Percentiles rank a stretch among this genome's conserved stretches.
Conservation (phyloP, 2,797 vertebrate species). For the Sebastes glaucus region DNA sequence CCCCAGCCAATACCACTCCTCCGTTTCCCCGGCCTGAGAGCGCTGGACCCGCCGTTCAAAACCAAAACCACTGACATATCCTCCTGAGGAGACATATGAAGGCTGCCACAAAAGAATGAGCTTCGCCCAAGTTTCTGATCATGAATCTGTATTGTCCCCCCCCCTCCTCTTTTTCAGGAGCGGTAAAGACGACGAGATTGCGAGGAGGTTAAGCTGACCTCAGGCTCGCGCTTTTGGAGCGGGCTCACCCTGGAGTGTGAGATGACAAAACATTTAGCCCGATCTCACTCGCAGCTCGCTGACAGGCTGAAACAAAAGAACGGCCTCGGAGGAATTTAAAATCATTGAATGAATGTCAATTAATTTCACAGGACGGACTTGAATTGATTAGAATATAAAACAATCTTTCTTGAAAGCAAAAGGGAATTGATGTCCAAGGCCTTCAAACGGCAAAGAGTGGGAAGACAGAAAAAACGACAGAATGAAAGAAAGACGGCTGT, state of each 20-base stretch:
- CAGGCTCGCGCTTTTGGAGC: constrained; percentile 69
- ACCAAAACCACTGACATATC: constrained; percentile 35
- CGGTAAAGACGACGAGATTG: constrained; percentile 45
- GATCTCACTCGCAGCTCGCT: constrained; percentile 78
- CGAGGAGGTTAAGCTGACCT: constrained; percentile 78
- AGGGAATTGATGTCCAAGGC: constrained; percentile 82
- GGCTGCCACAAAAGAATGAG: constrained; percentile 61
- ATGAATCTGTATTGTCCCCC: constrained; percentile 24
- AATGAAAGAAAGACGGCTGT: constrained; percentile 73
- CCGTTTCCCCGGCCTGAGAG: constrained; percentile 32
- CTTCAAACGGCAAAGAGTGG: constrained; percentile 72
- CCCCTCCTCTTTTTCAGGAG: neutral
- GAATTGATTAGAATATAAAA: constrained; percentile 86
- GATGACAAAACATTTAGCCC: constrained; percentile 84
- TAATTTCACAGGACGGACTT: constrained; percentile 79
- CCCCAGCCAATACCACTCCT: constrained; percentile 65
- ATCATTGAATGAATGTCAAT: constrained; percentile 83
- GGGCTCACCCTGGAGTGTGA: constrained; percentile 73
- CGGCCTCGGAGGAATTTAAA: constrained; percentile 76
- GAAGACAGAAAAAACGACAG: constrained; percentile 74
- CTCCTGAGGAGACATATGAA: constrained; percentile 52
- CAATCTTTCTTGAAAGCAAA: constrained; percentile 82
- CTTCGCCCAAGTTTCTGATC: constrained; percentile 55
- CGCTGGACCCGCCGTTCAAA: constrained; percentile 44
- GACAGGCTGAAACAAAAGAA: constrained; percentile 82